Evolutionary conservation across 2,113 vertebrate genomes (phyloP).

Genomic region (Scomber colias): DNA sequence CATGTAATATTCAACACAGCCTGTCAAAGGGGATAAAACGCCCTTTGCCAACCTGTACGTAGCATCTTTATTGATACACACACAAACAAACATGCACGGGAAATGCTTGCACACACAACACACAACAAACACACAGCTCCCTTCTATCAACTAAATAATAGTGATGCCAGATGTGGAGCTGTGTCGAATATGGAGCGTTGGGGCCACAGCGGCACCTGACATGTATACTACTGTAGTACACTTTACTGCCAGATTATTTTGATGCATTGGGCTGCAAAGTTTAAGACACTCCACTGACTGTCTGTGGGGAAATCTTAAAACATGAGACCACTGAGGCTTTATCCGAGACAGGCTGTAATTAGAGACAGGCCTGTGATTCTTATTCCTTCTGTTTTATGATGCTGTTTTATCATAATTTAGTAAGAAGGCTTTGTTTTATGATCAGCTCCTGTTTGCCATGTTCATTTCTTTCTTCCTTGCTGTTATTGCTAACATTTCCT

Average conservation of each 20-base stretch:
- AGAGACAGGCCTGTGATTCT: not conserved
- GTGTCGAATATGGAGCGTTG: slow-evolving; percentile 14
- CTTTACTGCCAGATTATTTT: slow-evolving; percentile 20
- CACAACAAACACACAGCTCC: not conserved
- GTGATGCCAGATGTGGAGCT: slow-evolving; percentile 41
- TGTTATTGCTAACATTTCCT: not conserved
- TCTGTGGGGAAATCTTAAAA: slow-evolving; percentile 17
- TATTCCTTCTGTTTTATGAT: slow-evolving; percentile 2
- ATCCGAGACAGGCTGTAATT: not conserved
- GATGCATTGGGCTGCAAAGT: slow-evolving; percentile 1
- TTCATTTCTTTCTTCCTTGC: not conserved
- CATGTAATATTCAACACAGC: slow-evolving; percentile 49
- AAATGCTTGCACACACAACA: not conserved
- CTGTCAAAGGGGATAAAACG: slow-evolving; percentile 42
- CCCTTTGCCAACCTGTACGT: slow-evolving; percentile 29
- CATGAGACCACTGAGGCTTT: not conserved
- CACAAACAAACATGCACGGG: slow-evolving; percentile 7
- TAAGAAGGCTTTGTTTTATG: not conserved
- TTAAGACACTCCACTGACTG: slow-evolving; percentile 9
- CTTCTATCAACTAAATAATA: slow-evolving; percentile 31
- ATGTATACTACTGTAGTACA: slow-evolving; percentile 14
- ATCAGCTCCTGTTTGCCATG: not conserved
- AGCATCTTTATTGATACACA: slow-evolving; percentile 17
- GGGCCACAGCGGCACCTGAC: slow-evolving; percentile 33
- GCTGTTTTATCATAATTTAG: not conserved